Percentiles rank a stretch among this genome's conserved stretches.
Conservation (phyloP, 1,140 invertebrate genomes). For the Saccostrea glomerata region DNA sequence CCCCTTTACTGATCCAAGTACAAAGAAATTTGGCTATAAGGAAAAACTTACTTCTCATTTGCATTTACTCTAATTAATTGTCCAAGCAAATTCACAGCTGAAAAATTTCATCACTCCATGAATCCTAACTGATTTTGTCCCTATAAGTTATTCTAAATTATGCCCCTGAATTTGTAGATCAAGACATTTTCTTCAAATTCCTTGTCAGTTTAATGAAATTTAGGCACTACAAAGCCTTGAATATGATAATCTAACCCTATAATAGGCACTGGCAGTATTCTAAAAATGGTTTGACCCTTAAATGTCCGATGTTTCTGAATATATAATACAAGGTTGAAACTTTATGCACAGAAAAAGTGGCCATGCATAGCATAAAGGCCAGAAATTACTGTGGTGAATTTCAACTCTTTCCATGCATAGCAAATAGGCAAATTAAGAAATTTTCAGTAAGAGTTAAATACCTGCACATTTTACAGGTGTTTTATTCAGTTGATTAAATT, state of each 20-base stretch:
- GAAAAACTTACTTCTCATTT: neutral
- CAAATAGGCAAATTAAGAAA: too few species aligned
- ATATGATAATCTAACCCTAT: neutral
- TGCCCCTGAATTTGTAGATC: neutral
- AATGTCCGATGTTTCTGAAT: neutral
- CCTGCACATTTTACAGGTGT: too few species aligned
- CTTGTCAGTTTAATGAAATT: neutral
- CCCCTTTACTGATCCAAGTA: too few species aligned
- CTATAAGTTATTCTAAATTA: neutral
- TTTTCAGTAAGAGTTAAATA: too few species aligned
- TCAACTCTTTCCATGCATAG: too few species aligned
- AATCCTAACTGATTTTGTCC: neutral
- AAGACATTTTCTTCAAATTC: neutral
- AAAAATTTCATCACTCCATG: neutral
- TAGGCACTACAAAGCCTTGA: neutral
- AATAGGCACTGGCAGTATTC: neutral
- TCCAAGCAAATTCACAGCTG: neutral
- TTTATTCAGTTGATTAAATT: too few species aligned
- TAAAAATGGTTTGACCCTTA: neutral
- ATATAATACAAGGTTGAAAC: neutral
- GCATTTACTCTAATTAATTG: neutral
- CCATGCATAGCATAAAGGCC: neutral
- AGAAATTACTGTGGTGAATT: neutral
- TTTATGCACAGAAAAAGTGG: neutral
- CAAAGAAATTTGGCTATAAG: too few species aligned